Evolutionary conservation across 2,888 invertebrate genomes (phyloP), one percentile per base, ranked within the genome.

Genomic region (Orchestes rusci): DNA sequence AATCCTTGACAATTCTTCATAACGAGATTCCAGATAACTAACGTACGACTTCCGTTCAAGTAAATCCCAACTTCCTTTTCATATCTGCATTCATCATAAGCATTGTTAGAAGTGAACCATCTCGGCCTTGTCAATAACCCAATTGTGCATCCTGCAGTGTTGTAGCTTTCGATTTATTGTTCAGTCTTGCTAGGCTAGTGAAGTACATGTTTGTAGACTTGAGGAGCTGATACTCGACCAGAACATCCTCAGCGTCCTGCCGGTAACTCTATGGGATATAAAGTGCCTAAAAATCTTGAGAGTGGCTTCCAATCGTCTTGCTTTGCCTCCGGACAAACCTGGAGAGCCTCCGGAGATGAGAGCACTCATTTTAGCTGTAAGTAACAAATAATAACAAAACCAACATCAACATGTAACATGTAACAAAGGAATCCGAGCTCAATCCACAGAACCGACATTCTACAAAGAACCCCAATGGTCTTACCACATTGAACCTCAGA

Each of bases 401-500:
- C n/a, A n/a, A n/a, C n/a, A n/a, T n/a, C n/a, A n/a, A n/a, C n/a
- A n/a, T n/a, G n/a, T n/a, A n/a, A n/a, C n/a, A n/a, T n/a, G n/a
- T n/a, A n/a, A n/a, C n/a, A n/a, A 43, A 68, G 66, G 67, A 68
- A 53, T 54, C 61, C 5, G 67, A 68, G 37, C 59, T 63, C 39
- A 61, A 63, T 52, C 57, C 58, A 13, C 66, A 64, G 42, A 64
- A 64, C 49, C 55, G 45, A n/a, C 8, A 37, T 17, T 61, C 59
- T 48, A 53, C 55, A 8, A 47, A 55, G 39, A 61, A 61, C 47
- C 53, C 61, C 40, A 68, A 75, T 16, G 76, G 78, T 7, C 68
- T 85, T 13, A 81, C 81, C 27, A 82, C 77, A 53, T 78, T 87
- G n/a, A 86, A 84, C 63, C 70, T 88, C 29, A 73, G 85, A 40